Conservation (phyloP, 2,888 invertebrate genomes). For the Bruchidius siliquastri region DNA sequence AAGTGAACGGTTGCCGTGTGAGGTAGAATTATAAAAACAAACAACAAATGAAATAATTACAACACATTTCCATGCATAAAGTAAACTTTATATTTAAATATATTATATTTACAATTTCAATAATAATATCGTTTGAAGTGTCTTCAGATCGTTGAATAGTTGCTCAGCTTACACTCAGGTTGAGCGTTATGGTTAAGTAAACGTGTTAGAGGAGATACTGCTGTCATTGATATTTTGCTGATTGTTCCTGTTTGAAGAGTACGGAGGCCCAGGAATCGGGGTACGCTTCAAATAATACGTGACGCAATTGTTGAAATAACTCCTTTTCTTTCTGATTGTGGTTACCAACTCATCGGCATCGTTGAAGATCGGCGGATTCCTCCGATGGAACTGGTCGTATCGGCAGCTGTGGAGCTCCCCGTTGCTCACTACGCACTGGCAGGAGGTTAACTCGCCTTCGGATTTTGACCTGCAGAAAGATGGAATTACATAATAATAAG, state of each 20-base stretch:
- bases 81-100: not conserved
- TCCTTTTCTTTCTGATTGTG: conserved; percentile 21
- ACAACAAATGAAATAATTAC: no score
- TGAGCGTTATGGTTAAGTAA: not conserved
- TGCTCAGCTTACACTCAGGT: no score
- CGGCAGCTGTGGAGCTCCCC: conserved; percentile 36
- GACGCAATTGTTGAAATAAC: conserved; percentile 37
- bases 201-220: not conserved
- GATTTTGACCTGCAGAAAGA: conserved; percentile 19
- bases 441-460: conserved; percentile 32
- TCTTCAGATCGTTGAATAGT: no score
- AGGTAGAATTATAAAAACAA: no score
- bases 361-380: not conserved
- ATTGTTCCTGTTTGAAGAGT: not conserved
- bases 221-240: not conserved
- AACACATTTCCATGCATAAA: not conserved
- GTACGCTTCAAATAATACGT: conserved; percentile 30
- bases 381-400: conserved; percentile 6
- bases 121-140: not conserved
- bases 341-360: not conserved
- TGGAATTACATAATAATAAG: not conserved
- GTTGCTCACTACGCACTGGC: conserved; percentile 30
- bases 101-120: not conserved
- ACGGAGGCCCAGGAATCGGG: not conserved
- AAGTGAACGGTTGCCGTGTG: no score